phyloP scores from a whole-genome alignment of 2,888 invertebrate genomes.

The Acrobeloides nanus region DNA sequence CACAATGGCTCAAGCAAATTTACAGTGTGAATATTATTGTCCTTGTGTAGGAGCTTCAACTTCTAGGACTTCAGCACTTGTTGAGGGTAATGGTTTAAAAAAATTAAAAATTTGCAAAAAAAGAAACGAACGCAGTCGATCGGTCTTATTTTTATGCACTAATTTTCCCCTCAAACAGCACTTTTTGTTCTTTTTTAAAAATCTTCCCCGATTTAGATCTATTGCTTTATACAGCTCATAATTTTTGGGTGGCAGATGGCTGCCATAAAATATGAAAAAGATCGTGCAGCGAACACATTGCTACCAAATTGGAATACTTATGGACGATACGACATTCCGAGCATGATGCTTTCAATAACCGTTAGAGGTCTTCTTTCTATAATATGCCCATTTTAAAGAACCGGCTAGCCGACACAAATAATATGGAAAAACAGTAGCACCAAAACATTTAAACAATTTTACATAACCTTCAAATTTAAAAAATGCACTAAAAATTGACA shows the following conservation, averaged over 20 bases:
- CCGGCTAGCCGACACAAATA: conserved; percentile 49
- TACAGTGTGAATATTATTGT: conserved; percentile 50
- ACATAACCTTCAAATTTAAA: too few species aligned
- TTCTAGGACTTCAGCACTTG: conserved; percentile 41
- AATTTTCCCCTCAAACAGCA: too few species aligned
- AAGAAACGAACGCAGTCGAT: too few species aligned
- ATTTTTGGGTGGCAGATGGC: conserved; percentile 54
- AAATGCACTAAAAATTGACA: too few species aligned
- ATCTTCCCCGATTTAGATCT: conserved; percentile 35
- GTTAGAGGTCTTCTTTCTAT: too few species aligned
- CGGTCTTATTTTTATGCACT: too few species aligned
- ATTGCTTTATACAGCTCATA: conserved; percentile 44
- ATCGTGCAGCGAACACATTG: conserved; percentile 50
- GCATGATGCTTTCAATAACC: too few species aligned
- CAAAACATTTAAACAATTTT: conserved; percentile 1
- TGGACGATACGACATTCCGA: conserved; percentile 46
- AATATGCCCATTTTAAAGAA: conserved; percentile 49
- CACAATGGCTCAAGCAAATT: conserved; percentile 49
- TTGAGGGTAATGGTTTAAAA: conserved; percentile 37
- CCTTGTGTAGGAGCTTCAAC: conserved; percentile 51
- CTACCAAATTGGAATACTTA: conserved; percentile 51
- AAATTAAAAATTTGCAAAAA: too few species aligned
- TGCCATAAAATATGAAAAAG: conserved; percentile 51
- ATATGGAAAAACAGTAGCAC: conserved; percentile 32
- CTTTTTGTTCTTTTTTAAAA: too few species aligned